Base-by-base conservation (phyloP, 2,888 invertebrate genomes). In the Lycophotia porphyrea region DNA sequence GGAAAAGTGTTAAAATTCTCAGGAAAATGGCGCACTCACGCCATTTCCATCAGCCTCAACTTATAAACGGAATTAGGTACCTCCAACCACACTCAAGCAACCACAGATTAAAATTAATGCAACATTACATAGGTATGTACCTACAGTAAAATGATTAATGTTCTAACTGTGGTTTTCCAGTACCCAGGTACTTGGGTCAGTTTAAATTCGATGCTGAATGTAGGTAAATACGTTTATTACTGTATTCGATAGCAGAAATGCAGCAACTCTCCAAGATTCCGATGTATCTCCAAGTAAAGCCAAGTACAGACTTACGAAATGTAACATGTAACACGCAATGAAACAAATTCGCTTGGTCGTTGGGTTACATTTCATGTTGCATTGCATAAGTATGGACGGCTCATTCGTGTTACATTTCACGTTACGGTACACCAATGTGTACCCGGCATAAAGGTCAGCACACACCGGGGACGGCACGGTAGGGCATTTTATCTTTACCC, bases 201-300 rank as follows among this genome's bases (percentile, higher is more conserved):
- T 65, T 47, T 66, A 55, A 80, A 52, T 49, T 63, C 47, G 44
- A 49, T 60, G 7, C 18, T 65, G 47, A 78, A 66, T 31, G 24
- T 24, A 15, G n/a, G 49, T 78, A 64, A 39, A 49, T 34, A 58
- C 18, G 55, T 47, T 31, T 11, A 24, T n/a, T 31, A 31, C 39
- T 61, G 72, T 76, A 78, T 67, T 68, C 65, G 73, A 72, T 77
- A 74, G 66, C 78, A 83, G 44, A 80, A 76, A 80, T 78, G 52
- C 82, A 27, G 52, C 55, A 24, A 58, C 44, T 52, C 52, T 69
- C 55, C 71, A 49, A 55, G 9, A 73, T 47, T 73, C 24, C 58
- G 36, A 76, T n/a, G n/a, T 66, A 64, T 74, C 82, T 73, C 52
- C 36, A 27, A 31, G 27, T 58, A 27, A n/a, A n/a, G n/a, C n/a